Evolutionary conservation across 2,797 vertebrate species (phyloP), one percentile per base, ranked within the genome.

Genomic region (Choloepus didactylus): DNA sequence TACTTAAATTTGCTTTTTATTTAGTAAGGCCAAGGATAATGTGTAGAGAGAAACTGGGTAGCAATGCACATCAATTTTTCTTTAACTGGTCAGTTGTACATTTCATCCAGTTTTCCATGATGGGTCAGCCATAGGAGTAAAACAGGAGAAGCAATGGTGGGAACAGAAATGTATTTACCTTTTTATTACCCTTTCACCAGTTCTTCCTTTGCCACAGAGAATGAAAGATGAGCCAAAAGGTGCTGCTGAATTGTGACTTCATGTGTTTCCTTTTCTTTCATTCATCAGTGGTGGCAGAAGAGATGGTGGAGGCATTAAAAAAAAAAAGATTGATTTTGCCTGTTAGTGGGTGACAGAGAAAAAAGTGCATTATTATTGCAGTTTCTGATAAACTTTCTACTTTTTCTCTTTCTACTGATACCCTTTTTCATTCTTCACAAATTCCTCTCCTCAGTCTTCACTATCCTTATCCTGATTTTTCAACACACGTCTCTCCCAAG

Each of bases 391-490:
- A 89, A 75, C 19, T 75, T 88, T 85, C 10, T 84, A 2, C 15
- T 49, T 81, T 89, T 93, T 62, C 21, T 64, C 6, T 18, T 81
- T 93, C 8, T 94, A 4, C 60, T 14, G 64, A 27, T 67, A 64
- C 5, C 25, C 18, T 85, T 44, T 73, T 75, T 81, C 9, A 44
- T 89, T 84, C 9, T 92, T 91, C 38, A 89, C 91, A 82, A 95
- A 35, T 82, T 90, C 35, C 2, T 85, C 60, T 94, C 51, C 12
- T 93, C 19, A 91, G 23, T 18, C 59, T 95, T 7, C 38, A 31
- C 75, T 94, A n/a, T 31, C 29, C 38, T 96, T 87, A 75, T 66
- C 29, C 35, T 83, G 35, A 88, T 89, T 95, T 93, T 84, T 92
- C 18, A 87, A 5, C 56, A 89, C 12, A 67, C 1, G 91, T 8